Evolutionary conservation across 2,113 vertebrate genomes (phyloP).

Genomic region (Rhea pennata): DNA sequence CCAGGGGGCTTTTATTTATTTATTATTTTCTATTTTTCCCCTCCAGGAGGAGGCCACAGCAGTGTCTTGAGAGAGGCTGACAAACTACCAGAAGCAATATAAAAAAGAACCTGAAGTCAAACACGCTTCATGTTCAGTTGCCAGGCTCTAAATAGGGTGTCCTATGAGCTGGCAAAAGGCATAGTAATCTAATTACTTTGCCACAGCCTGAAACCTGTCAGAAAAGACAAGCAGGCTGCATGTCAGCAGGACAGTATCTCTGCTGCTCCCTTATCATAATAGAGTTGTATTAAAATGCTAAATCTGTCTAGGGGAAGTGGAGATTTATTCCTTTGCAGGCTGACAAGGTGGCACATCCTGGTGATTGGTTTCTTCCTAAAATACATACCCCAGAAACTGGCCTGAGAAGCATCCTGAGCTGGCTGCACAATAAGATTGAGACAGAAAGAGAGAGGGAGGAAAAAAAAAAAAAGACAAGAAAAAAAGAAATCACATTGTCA

Average conservation of each 20-base stretch:
- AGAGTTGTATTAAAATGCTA: neutral
- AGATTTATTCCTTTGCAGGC: slow-evolving; percentile 8
- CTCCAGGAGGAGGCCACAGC: neutral
- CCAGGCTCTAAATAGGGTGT: neutral
- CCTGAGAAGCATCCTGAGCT: slow-evolving; percentile 48
- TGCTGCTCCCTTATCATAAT: neutral
- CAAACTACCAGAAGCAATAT: neutral
- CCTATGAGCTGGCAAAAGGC: neutral
- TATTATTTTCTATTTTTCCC: neutral
- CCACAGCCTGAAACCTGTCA: neutral
- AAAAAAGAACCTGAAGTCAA: neutral
- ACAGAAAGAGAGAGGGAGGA: no score
- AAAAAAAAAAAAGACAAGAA: no score
- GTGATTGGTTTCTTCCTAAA: slow-evolving; percentile 44
- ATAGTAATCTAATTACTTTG: neutral
- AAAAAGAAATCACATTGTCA: neutral
- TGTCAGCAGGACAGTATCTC: neutral
- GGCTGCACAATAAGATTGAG: neutral
- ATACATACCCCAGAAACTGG: slow-evolving; percentile 21
- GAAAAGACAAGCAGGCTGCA: neutral
- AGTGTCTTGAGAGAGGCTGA: neutral
- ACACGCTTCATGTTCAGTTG: neutral
- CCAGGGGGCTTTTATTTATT: neutral
- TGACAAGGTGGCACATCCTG: slow-evolving; percentile 40
- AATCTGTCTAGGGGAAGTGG: neutral